A percentile compares a stretch with the other conserved stretches of the same genome.
These are phyloP conservation scores for Glareola pratincola DNA, from an alignment of 2,113 vertebrate species.

Conservation along the genomic window DNA sequence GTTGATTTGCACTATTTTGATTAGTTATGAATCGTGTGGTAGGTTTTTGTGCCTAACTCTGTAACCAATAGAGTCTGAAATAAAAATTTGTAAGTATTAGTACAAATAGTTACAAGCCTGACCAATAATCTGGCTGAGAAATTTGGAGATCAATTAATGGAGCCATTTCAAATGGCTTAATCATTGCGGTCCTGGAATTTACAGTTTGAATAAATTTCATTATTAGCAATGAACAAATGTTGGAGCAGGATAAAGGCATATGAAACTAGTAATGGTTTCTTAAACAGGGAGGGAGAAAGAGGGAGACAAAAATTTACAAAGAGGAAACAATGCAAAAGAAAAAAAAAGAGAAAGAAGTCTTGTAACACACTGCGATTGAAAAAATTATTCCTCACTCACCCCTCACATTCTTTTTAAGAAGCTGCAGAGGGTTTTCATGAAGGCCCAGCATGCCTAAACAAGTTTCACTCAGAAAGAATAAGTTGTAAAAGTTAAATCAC, in stretches of 20 bases:
- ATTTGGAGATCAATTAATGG: neutral
- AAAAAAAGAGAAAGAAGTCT: neutral
- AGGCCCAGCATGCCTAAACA: slow-evolving; percentile 61
- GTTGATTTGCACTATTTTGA: neutral
- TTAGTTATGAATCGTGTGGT: neutral
- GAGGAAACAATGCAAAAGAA: slow-evolving; percentile 25
- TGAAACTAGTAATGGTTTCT: slow-evolving; percentile 5
- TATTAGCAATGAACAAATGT: slow-evolving; percentile 37
- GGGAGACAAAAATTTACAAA: slow-evolving; percentile 27
- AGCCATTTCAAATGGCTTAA: slow-evolving; percentile 13
- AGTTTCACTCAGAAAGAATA: slow-evolving; percentile 65
- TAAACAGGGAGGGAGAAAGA: neutral
- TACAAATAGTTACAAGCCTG: neutral
- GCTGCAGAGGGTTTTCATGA: slow-evolving; percentile 56
- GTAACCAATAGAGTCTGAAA: neutral
- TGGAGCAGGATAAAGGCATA: slow-evolving; percentile 38
- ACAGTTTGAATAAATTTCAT: slow-evolving; percentile 35
- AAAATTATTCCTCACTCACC: slow-evolving; percentile 33
- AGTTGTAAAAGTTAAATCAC: slow-evolving; percentile 60
- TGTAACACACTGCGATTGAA: slow-evolving; percentile 30
- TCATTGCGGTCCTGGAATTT: slow-evolving; percentile 30
- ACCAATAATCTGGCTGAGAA: neutral
- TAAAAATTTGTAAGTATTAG: neutral
- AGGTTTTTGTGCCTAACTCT: neutral
- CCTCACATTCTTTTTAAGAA: slow-evolving; percentile 55